Evolutionary conservation across 2,113 vertebrate species (phyloP), one percentile per base, ranked within the genome.

Genomic region (Mastomys natalensis): DNA sequence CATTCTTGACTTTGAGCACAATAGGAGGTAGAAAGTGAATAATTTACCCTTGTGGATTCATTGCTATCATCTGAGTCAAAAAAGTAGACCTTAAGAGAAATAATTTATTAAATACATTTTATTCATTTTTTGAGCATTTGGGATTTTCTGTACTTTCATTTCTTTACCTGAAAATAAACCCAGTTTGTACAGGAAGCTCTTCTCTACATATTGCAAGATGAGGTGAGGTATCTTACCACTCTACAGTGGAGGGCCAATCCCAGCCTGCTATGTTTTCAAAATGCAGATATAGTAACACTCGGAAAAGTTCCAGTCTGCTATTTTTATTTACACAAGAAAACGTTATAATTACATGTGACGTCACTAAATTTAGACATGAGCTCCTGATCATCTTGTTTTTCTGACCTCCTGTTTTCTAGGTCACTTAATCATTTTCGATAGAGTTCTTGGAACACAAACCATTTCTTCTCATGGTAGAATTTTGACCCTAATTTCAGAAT

Each of bases 401-500:
- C 21, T 78, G 26, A 90, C n/a, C 3, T 68, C 6, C 34, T 82
- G 40, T 84, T 93, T 77, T 90, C 60, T 77, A 77, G 29, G n/a
- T 68, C 45, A 93, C 1, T 31, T 88, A 78, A 17, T 80, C 3
- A 80, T 68, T 80, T 8, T 76, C 16, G 22, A 87, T 3, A 66
- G 26, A 87, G 16, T 74, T 86, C 17, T 85, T 94, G 12, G 45
- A 78, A 66, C 22, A 62, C 3, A 77, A 87, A 72, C 1, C 3
- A 37, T 58, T 88, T 93, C 68, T 66, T 73, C 11, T 66, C 34
- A 74, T 64, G 6, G 5, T 31, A 86, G 29, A 58, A 51, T 91
- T 85, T 70, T 73, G 48, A 31, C 12, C 21, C 90, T 12, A 78
- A n/a, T 89, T 82, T 78, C 26, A 84, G 88, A 87, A 92, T 89